These are phyloP conservation scores for Poecilia picta DNA, from an alignment of 2,797 vertebrate species.

Conservation along the genomic window DNA sequence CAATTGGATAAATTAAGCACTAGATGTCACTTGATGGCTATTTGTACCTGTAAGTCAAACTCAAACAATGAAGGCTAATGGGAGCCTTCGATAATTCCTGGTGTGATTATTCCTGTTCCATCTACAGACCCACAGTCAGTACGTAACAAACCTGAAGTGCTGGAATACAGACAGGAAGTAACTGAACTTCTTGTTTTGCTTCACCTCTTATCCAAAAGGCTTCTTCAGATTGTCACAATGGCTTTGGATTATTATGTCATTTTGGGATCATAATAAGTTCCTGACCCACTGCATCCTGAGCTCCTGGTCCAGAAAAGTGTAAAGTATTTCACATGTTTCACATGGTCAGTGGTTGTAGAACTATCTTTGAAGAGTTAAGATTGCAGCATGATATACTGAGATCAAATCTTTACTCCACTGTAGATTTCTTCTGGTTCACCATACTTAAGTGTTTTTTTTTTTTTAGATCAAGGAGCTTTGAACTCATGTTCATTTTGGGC, in stretches of 20 bases:
- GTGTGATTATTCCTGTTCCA: background rate
- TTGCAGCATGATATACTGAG: background rate
- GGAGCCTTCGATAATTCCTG: background rate
- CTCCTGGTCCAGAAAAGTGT: background rate
- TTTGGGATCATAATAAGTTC: background rate
- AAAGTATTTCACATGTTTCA: background rate
- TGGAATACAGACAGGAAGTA: background rate
- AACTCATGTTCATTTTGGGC: too few species aligned
- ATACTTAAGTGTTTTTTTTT: background rate
- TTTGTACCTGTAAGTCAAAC: background rate
- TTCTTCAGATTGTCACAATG: background rate
- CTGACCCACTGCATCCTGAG: background rate
- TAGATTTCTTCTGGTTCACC: background rate
- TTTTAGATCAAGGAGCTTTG: background rate
- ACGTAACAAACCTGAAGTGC: background rate
- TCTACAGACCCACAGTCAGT: background rate
- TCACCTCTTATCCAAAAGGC: background rate
- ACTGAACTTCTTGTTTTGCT: background rate
- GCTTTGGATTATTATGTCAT: background rate
- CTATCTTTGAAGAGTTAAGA: background rate
- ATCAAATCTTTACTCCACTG: background rate
- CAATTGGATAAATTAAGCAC: constrained; percentile 24
- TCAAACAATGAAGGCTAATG: background rate
- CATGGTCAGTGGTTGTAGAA: background rate
- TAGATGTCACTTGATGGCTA: constrained; percentile 10